phyloP scores from a whole-genome alignment of 2,888 invertebrate genomes.

The Apodemia duryi region DNA sequence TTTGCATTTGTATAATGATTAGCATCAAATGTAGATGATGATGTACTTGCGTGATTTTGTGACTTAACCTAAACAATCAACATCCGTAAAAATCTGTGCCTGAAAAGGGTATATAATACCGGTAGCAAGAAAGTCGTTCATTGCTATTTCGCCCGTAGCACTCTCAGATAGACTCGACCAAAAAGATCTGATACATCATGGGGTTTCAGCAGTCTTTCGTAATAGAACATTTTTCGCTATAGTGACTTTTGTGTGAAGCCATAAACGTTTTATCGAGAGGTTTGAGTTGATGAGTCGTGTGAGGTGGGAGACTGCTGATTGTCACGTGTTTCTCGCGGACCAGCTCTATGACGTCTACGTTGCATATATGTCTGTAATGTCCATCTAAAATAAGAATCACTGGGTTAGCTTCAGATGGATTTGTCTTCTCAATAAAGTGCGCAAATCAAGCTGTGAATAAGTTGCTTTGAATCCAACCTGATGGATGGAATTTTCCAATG shows the following conservation, averaged over 20 bases:
- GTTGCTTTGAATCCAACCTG: constrained; percentile 28
- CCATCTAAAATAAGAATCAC: constrained; percentile 17
- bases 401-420: constrained; percentile 25
- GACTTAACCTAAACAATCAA: too few species aligned
- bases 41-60: too few species aligned
- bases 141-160: too few species aligned
- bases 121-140: too few species aligned
- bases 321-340: not conserved
- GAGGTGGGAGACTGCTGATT: not conserved
- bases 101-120: too few species aligned
- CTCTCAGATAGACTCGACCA: too few species aligned
- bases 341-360: not conserved
- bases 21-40: too few species aligned
- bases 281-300: not conserved
- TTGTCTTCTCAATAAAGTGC: constrained; percentile 26
- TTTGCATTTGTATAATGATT: too few species aligned
- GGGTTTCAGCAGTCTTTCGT: too few species aligned
- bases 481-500: constrained; percentile 21
- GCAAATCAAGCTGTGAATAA: constrained; percentile 29
- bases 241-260: not conserved
- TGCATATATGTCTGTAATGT: not conserved
- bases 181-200: too few species aligned
- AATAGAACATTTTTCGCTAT: not conserved
- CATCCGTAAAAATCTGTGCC: too few species aligned
- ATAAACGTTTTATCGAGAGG: not conserved